A percentile compares a stretch with the other conserved stretches of the same genome.
Evolutionary conservation across 2,888 invertebrate species (phyloP).

Genomic region (Paralinhomoeus sp.): DNA sequence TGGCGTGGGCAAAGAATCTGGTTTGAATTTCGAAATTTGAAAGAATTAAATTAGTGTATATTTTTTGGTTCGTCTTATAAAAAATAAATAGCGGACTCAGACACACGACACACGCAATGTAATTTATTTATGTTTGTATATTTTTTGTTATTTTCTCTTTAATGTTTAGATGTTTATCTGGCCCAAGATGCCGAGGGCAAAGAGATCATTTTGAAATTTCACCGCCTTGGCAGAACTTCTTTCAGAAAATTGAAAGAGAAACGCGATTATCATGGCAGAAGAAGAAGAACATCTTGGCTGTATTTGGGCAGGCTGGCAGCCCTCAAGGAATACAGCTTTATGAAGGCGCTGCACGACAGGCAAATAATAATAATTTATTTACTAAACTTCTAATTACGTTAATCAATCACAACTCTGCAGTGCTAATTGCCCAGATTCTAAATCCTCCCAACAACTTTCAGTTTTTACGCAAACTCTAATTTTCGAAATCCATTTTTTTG

Average conservation of each 20-base stretch:
- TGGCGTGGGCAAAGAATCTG: conserved; percentile 93
- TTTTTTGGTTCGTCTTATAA: no score
- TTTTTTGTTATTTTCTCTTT: not conserved
- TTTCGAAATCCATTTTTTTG: no score
- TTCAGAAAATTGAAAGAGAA: conserved; percentile 85
- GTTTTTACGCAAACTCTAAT: no score
- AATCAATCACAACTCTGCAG: no score
- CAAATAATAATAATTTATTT: no score
- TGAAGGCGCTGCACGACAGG: conserved; percentile 38
- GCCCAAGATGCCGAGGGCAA: conserved; percentile 56
- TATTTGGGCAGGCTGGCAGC: conserved; percentile 88
- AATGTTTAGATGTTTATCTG: conserved; percentile 46
- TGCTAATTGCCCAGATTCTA: no score
- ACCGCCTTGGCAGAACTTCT: conserved; percentile 70
- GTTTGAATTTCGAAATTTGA: not conserved
- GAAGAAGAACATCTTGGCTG: conserved; percentile 73
- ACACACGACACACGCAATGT: no score
- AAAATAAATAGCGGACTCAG: no score
- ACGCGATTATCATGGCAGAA: conserved; percentile 78
- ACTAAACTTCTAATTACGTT: no score
- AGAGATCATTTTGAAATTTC: conserved; percentile 55
- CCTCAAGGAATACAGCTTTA: conserved; percentile 84
- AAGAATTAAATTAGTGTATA: not conserved
- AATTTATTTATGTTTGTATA: not conserved
- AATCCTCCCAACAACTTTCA: no score